These are phyloP conservation scores for Zaprionus nigranus DNA, from an alignment of 1,140 invertebrate genomes.

Conservation along the genomic window DNA sequence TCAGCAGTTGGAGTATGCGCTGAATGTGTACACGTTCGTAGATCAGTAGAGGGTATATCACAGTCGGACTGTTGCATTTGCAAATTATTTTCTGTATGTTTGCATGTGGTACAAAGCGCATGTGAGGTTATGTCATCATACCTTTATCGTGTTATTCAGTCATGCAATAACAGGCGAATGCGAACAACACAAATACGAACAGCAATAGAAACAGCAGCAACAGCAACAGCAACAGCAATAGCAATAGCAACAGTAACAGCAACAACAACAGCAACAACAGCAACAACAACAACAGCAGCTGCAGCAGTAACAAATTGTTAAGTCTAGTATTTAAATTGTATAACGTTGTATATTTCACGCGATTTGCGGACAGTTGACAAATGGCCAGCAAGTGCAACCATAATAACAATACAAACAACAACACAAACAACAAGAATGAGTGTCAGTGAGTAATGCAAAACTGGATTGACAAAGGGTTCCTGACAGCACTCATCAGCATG, in stretches of 20 bases:
- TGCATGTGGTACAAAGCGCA: constrained; percentile 26
- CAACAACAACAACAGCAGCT: constrained; percentile 22
- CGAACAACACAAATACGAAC: constrained; percentile 19
- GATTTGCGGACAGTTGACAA: constrained; percentile 55
- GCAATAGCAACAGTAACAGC: constrained; percentile 20
- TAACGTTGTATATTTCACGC: constrained; percentile 71
- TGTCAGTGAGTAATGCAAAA: constrained; percentile 38
- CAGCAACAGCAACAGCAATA: neutral
- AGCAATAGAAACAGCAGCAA: constrained; percentile 11
- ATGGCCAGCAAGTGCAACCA: constrained; percentile 34
- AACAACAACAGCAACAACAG: constrained; percentile 12
- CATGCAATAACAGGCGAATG: constrained; percentile 51
- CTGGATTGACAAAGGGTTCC: constrained; percentile 10
- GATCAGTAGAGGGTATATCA: too few relatives aligned
- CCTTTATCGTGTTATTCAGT: constrained; percentile 44
- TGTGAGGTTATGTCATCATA: constrained; percentile 63
- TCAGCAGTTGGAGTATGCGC: too few relatives aligned
- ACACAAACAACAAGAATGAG: constrained; percentile 3
- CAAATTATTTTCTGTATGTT: neutral
- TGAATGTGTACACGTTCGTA: too few relatives aligned
- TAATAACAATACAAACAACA: constrained; percentile 20
- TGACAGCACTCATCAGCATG: constrained; percentile 9
- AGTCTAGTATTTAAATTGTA: constrained; percentile 72
- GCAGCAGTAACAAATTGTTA: constrained; percentile 45
- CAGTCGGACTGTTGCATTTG: neutral